A percentile compares a stretch with the other conserved stretches of the same genome.
Conservation (phyloP, 1,140 invertebrate species). For the Ceratosolen solmsi region DNA sequence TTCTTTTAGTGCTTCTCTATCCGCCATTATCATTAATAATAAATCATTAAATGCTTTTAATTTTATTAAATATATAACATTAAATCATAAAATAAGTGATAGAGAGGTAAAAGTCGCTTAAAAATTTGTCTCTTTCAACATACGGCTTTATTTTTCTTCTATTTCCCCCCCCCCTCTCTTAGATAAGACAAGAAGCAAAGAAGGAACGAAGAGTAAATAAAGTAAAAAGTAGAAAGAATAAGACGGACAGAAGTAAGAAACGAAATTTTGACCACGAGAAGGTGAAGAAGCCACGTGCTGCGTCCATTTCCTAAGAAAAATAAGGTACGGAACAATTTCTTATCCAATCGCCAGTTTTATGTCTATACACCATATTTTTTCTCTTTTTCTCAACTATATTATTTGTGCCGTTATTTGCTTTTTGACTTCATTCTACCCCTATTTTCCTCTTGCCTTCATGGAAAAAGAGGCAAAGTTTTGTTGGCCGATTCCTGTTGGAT, state of each 20-base stretch:
- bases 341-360: conserved; percentile 13
- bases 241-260: too few species aligned
- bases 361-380: not conserved
- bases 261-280: conserved; percentile 13
- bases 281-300: conserved; percentile 9
- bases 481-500: conserved; percentile 20
- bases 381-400: too few species aligned
- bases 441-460: not conserved
- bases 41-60: conserved; percentile 33
- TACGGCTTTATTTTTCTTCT: conserved; percentile 5
- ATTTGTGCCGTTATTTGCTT: conserved; percentile 43
- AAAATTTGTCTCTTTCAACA: conserved; percentile 11
- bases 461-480: conserved; percentile 32
- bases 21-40: conserved; percentile 35
- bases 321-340: conserved; percentile 48
- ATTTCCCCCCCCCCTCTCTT: too few species aligned
- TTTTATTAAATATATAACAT: too few species aligned
- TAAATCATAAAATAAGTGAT: too few species aligned
- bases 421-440: conserved; percentile 21
- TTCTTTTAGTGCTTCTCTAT: conserved; percentile 11
- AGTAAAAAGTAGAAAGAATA: not conserved
- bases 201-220: not conserved
- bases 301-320: conserved; percentile 41
- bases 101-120: conserved; percentile 29
- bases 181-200: not conserved